Base-by-base conservation (phyloP, 2,113 vertebrate genomes). In the Rhinichthys klamathensis region DNA sequence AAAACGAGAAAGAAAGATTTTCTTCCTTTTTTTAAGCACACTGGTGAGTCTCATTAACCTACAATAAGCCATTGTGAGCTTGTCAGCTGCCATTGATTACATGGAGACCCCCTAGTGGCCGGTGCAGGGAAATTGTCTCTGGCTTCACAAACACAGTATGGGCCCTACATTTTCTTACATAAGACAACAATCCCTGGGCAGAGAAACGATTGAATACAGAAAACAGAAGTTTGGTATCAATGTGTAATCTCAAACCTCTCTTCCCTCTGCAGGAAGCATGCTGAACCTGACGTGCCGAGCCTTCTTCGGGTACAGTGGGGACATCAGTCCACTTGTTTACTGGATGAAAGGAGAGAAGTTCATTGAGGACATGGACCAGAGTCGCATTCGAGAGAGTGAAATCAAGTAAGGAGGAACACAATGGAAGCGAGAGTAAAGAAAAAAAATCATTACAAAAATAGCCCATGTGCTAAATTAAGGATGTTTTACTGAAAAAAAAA, bases 301-400 rank as follows among this genome's bases (percentile, higher is more conserved):
- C 46, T 99, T 99, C 93, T 99, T 99, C 87, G 98, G 98, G 70
- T 99, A 98, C 90, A 98, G 97, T 70, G 97, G 98, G 58, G 98
- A 98, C n/a, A 97, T 96, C 91, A 98, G 97, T 89, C 97, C 98
- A 23, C 94, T 99, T 91, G 96, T 99, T 93, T 99, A 99, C 92
- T 99, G 98, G 98, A 99, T 99, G 97, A 99, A 99, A 94, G 98
- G 98, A 60, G 98, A 99, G 89, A 99, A 98, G 90, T 99, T 99
- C 93, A 99, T 99, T 86, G 98, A 99, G 92, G 98, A 99, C 92
- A 94, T 99, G 94, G 98, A 99, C 91, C 97, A 99, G 90, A 98
- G 96, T 90, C 92, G 96, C 89, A 95, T 99, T 86, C 96, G 97
- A 92, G 98, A 99, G 93, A 98, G 96, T 78, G 98, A 99, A 83